Base-by-base conservation (phyloP, 53 echinoderm and acorn worm species). In the Echinometra lucunter region DNA sequence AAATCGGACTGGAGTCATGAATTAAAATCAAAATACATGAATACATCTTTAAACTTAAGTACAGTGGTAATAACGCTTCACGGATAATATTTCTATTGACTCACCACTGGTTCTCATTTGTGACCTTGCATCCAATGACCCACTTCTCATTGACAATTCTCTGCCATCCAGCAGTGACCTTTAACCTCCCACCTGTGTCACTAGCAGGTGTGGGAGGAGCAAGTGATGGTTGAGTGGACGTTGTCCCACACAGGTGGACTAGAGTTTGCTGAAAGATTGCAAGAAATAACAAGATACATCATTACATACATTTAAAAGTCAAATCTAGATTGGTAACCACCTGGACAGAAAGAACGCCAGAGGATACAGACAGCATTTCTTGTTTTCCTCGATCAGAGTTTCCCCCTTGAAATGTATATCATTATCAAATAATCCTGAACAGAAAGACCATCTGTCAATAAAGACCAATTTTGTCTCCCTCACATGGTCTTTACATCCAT, bases 51-150 rank as follows among this genome's bases (percentile, higher is more conserved):
- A 13, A 53, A 9, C 8, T 13, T 13, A 13, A 53, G 53, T 25
- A 63, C 6, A 5, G 25, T 63, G 63, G 63, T 23, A 63, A 63
- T 21, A 7, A 25, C 21, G 5, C 63, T 27, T 25, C 63, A 63
- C 63, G 34, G 28, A 13, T 30, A 30, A 34, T 72, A 72, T 3
- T 32, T 78, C 42, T 30, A 49, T 53, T 85, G 25, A 32, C 91
- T 91, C 69, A 91, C 91, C 91, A 91, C n/a, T 69, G 69, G 45
- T 23, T 69, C 21, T 91, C 91, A 70, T 91, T 91, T 69, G 69
- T 69, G 44, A 91, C 72, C 32, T 69, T 91, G 45, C 19, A n/a
- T 28, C 91, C 91, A 91, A 91, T 69, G 37, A 91, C 47, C 91
- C 91, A 91, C 45, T 69, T 91, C 25, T 70, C 72, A 67, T 70